Conservation (phyloP, 2,888 invertebrate genomes). For the Pammene aurita region DNA sequence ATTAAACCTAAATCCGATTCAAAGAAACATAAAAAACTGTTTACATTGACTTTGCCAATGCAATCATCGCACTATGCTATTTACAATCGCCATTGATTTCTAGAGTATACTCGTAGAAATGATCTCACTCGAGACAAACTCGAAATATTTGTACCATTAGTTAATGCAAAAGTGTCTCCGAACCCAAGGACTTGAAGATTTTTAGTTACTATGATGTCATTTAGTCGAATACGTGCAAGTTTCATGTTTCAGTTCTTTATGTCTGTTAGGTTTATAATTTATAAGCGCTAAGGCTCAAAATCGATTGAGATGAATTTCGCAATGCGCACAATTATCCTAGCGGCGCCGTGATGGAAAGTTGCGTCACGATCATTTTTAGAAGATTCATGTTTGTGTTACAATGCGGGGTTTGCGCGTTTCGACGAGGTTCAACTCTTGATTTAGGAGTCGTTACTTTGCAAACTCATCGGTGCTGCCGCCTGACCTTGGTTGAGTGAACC, state of each 20-base stretch:
- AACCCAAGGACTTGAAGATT: constrained; percentile 33
- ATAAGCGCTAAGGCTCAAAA: constrained; percentile 10
- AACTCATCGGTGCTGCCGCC: constrained; percentile 28
- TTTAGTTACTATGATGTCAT: constrained; percentile 38
- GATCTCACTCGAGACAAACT: constrained; percentile 28
- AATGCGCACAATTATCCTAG: constrained; percentile 31
- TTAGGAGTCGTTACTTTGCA: constrained; percentile 40
- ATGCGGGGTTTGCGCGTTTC: constrained; percentile 23
- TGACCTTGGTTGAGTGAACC: constrained; percentile 39
- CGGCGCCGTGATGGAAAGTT: constrained; percentile 12
- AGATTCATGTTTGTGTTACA: constrained; percentile 29
- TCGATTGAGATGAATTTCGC: constrained; percentile 27
- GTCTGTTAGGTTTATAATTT: neutral
- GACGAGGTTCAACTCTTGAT: constrained; percentile 15
- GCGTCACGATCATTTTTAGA: constrained; percentile 39
- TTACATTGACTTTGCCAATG: constrained; percentile 36
- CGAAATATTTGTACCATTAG: constrained; percentile 36
- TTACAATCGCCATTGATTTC: constrained; percentile 32
- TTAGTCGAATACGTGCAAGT: constrained; percentile 24
- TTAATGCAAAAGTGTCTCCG: constrained; percentile 34
- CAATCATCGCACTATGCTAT: constrained; percentile 28
- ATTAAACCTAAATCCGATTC: constrained; percentile 21
- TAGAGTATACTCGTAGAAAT: constrained; percentile 26
- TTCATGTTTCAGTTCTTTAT: neutral
- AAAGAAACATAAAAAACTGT: constrained; percentile 27